Conservation (phyloP, 2,888 invertebrate genomes). For the Rhodophaea formosa region DNA sequence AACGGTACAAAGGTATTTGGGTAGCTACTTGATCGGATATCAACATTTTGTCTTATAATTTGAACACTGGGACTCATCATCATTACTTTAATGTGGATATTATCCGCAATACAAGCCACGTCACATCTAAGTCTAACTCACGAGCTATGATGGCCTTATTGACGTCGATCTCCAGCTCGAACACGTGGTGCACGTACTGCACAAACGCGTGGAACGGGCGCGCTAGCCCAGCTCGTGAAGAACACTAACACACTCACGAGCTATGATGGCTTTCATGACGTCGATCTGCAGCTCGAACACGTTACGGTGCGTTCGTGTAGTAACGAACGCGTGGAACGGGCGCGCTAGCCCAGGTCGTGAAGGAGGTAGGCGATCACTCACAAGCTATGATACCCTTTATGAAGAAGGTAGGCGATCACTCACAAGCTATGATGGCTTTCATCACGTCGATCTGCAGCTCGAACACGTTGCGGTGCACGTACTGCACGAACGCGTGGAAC, state of each 20-base stretch:
- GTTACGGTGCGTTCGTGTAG: slow-evolving; percentile 91
- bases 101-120: too few relatives aligned
- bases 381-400: too few relatives aligned
- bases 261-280: slow-evolving; percentile 91
- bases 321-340: slow-evolving; percentile 89
- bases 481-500: slow-evolving; percentile 90
- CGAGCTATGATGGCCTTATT: slow-evolving; percentile 91
- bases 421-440: slow-evolving; percentile 90
- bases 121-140: too few relatives aligned
- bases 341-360: slow-evolving; percentile 91
- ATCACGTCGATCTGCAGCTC: slow-evolving; percentile 93
- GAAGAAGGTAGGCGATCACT: background rate
- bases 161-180: slow-evolving; percentile 93
- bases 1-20: too few relatives aligned
- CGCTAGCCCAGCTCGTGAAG: slow-evolving; percentile 88
- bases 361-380: slow-evolving; percentile 93
- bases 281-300: slow-evolving; percentile 94
- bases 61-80: too few relatives aligned
- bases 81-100: too few relatives aligned
- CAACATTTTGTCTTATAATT: too few relatives aligned
- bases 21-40: too few relatives aligned
- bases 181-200: slow-evolving; percentile 91
- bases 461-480: slow-evolving; percentile 90
- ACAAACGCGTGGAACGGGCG: slow-evolving; percentile 89
- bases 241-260: slow-evolving; percentile 72